A percentile compares a stretch with the other conserved stretches of the same genome.
Evolutionary conservation across 2,888 invertebrate species (phyloP).

Genomic region (Drosophila neutralis): DNA sequence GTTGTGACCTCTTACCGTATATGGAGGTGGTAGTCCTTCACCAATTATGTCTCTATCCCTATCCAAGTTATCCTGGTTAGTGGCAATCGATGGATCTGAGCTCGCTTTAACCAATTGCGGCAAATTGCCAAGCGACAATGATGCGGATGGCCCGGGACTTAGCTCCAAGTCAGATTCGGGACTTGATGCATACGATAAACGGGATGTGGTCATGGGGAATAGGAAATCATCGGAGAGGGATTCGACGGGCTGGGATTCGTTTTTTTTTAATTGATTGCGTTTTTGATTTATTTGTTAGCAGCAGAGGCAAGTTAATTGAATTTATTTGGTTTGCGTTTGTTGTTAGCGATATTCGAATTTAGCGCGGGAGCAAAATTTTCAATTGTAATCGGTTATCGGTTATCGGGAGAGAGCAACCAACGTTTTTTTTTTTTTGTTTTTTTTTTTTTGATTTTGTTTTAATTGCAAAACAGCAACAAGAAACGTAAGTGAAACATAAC

Average conservation of each 20-base stretch:
- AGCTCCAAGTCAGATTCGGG: constrained; percentile 98
- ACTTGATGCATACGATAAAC: constrained; percentile 97
- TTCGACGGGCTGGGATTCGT: constrained; percentile 93
- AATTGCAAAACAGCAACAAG: constrained; percentile 68
- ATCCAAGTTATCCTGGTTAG: constrained; percentile 94
- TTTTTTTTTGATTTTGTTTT: constrained; percentile 20
- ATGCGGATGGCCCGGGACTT: constrained; percentile 89
- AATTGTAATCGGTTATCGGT: constrained; percentile 35
- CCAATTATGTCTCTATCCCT: constrained; percentile 88
- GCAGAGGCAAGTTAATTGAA: constrained; percentile 49
- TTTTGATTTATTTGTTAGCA: constrained; percentile 23
- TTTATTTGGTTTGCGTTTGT: constrained; percentile 37
- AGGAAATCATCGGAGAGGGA: constrained; percentile 99
- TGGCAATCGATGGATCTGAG: constrained; percentile 97
- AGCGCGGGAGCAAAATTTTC: constrained; percentile 53
- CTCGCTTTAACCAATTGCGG: constrained; percentile 92
- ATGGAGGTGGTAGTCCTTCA: constrained; percentile 91
- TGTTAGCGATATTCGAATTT: constrained; percentile 61
- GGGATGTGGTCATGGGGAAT: constrained; percentile 98
- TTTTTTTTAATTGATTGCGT: constrained; percentile 18
- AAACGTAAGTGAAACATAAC: constrained; percentile 68
- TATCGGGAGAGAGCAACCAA: constrained; percentile 66
- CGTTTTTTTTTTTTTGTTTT: constrained; percentile 21
- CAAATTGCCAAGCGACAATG: constrained; percentile 86
- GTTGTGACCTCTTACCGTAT: constrained; percentile 89